Evolutionary conservation across 2,888 invertebrate genomes (phyloP).

Genomic region (Heteropelma amictum): DNA sequence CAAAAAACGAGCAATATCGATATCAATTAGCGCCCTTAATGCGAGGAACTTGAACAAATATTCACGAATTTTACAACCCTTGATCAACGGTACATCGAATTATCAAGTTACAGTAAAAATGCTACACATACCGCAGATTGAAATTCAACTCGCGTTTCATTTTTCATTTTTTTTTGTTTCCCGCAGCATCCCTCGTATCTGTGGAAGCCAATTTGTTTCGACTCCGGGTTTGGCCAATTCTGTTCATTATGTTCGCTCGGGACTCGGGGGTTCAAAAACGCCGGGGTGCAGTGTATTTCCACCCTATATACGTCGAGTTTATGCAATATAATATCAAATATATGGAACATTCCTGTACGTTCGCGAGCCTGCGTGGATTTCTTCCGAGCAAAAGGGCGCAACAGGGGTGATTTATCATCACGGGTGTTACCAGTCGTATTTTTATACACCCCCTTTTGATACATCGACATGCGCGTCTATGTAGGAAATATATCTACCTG

Average conservation of each 20-base stretch:
- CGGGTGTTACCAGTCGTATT: not conserved
- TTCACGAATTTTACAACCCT: too few species aligned
- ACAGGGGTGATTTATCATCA: not conserved
- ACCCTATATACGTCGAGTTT: constrained; percentile 16
- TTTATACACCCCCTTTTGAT: not conserved
- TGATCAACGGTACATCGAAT: too few species aligned
- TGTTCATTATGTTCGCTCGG: constrained; percentile 45
- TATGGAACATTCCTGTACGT: constrained; percentile 8
- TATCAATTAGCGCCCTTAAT: too few species aligned
- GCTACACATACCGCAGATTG: constrained; percentile 4
- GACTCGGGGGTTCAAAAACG: constrained; percentile 34
- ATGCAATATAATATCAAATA: too few species aligned
- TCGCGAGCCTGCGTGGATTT: not conserved
- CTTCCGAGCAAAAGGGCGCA: not conserved
- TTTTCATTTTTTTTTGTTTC: constrained; percentile 18
- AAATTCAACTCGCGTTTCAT: constrained; percentile 15
- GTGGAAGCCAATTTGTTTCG: constrained; percentile 45
- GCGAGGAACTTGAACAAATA: too few species aligned
- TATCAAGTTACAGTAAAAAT: too few species aligned
- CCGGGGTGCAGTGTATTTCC: constrained; percentile 30
- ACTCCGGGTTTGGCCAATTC: constrained; percentile 43
- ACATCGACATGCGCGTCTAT: not conserved
- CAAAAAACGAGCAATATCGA: too few species aligned
- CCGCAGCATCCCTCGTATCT: not conserved
- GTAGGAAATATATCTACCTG: constrained; percentile 15